These are phyloP conservation scores for Nipponia nippon DNA, from an alignment of 2,113 vertebrate genomes.

Conservation along the genomic window DNA sequence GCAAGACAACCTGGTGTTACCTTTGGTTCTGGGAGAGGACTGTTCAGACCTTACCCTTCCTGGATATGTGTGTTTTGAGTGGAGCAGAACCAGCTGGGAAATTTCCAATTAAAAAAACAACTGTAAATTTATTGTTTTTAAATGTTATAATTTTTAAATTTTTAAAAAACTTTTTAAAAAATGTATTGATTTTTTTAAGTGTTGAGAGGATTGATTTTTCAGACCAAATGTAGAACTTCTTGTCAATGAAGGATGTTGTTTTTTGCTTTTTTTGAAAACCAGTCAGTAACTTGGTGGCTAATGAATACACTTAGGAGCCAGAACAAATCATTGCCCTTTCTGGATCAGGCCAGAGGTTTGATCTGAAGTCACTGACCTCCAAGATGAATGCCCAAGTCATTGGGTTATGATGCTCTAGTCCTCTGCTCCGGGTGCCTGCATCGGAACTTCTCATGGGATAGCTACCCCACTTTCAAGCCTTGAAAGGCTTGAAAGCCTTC, in stretches of 20 bases:
- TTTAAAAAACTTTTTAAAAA: fast-evolving
- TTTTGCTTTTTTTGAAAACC: not conserved
- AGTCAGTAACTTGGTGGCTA: not conserved
- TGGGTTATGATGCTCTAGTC: not conserved
- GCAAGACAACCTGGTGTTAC: not conserved
- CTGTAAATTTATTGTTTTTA: not conserved
- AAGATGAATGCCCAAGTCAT: not conserved
- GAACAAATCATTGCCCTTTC: not conserved
- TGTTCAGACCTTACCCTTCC: not conserved
- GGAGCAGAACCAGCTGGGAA: not conserved
- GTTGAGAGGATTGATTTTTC: not conserved
- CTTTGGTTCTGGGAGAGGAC: not conserved
- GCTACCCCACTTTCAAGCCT: not conserved
- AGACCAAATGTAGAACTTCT: not conserved
- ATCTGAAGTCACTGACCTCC: not conserved
- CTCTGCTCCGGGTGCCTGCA: not conserved
- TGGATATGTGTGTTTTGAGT: not conserved
- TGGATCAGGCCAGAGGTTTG: not conserved
- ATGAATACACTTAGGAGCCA: not conserved
- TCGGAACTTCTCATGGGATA: not conserved
- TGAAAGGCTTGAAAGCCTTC: too few species aligned
- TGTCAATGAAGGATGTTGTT: not conserved
- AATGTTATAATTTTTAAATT: not conserved
- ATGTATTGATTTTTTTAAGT: fast-evolving
- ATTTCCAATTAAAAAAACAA: fast-evolving